These are phyloP conservation scores for Drosophila paracracens DNA, from an alignment of 2,888 invertebrate species.

Conservation along the genomic window DNA sequence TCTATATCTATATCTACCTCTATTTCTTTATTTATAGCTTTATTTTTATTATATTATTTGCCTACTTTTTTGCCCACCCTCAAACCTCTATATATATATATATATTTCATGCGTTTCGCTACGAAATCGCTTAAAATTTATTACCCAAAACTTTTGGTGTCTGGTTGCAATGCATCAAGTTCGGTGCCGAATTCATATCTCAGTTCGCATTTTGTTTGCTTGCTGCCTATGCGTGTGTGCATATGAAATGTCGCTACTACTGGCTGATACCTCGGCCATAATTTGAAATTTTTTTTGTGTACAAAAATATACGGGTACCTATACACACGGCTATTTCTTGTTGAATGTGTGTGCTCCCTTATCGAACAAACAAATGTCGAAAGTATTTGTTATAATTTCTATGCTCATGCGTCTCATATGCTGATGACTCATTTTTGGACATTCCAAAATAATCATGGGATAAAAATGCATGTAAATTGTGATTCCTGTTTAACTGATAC, in stretches of 20 bases:
- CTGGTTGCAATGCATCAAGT: slow-evolving; percentile 70
- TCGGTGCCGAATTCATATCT: slow-evolving; percentile 52
- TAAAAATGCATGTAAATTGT: background rate
- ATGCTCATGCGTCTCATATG: slow-evolving; percentile 46
- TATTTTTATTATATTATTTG: background rate
- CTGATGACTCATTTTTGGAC: slow-evolving; percentile 44
- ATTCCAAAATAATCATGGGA: background rate
- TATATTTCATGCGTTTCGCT: slow-evolving; percentile 47
- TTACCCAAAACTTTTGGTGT: slow-evolving; percentile 74
- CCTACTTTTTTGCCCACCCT: slow-evolving; percentile 19
- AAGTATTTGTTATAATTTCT: slow-evolving; percentile 39
- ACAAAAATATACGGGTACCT: slow-evolving; percentile 13
- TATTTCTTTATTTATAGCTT: too few species aligned
- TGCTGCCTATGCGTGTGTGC: slow-evolving; percentile 68
- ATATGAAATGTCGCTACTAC: slow-evolving; percentile 63
- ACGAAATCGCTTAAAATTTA: slow-evolving; percentile 75
- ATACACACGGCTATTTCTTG: slow-evolving; percentile 5
- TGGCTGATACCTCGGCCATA: slow-evolving; percentile 52
- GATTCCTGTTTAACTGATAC: background rate
- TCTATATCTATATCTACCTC: background rate
- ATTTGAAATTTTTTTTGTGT: slow-evolving; percentile 47
- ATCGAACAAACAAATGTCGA: slow-evolving; percentile 79
- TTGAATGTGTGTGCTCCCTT: slow-evolving; percentile 28
- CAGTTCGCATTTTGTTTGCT: slow-evolving; percentile 37
- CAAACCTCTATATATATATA: slow-evolving; percentile 7